A percentile compares a stretch with the other conserved stretches of the same genome.
Conservation (phyloP, 2,113 vertebrate species). For the Dasypus novemcinctus region DNA sequence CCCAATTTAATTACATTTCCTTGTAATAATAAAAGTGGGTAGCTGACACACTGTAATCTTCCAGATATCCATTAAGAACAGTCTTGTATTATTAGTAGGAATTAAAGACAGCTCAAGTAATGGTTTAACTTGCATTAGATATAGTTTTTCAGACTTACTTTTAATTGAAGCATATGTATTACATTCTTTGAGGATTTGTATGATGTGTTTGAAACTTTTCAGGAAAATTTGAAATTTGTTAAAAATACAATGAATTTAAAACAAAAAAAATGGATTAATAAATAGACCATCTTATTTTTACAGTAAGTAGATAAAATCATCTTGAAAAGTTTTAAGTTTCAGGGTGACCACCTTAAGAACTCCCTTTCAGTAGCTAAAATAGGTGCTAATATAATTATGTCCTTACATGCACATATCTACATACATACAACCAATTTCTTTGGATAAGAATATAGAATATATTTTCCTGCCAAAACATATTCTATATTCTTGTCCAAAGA, state of each 20-base stretch:
- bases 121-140: background rate
- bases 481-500: no score
- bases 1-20: slow-evolving; percentile 69
- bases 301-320: background rate
- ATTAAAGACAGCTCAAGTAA: background rate
- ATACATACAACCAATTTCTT: background rate
- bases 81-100: background rate
- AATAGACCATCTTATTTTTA: background rate
- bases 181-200: background rate
- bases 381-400: background rate
- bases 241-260: background rate
- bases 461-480: background rate
- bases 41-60: background rate
- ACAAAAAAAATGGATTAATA: background rate
- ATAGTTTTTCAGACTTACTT: background rate
- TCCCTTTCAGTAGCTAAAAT: background rate
- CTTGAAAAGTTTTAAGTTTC: background rate
- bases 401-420: background rate
- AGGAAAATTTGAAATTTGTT: background rate
- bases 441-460: background rate
- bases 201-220: background rate
- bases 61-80: background rate
- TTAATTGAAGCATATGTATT: slow-evolving; percentile 35
- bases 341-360: background rate
- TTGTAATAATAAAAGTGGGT: slow-evolving; percentile 58